Conservation (phyloP, 1,140 invertebrate species). For the Latrodectus geometricus region DNA sequence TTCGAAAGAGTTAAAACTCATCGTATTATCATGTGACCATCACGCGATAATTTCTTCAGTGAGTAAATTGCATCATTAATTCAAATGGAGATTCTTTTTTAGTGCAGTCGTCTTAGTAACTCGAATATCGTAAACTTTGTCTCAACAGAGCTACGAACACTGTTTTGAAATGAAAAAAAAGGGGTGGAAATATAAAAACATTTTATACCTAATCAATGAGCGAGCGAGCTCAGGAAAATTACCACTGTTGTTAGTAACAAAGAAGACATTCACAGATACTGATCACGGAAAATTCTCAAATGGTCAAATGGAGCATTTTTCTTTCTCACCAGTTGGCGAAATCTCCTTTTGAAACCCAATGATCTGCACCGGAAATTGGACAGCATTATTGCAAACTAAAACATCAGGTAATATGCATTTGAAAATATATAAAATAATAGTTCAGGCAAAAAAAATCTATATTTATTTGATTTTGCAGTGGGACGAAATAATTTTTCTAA, state of each 20-base stretch:
- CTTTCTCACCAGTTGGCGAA: not conserved
- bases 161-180: not conserved
- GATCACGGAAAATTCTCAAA: not conserved
- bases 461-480: no score
- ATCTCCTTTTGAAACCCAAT: not conserved
- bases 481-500: no score
- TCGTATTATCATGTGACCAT: no score
- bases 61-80: no score
- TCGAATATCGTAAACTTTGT: not conserved
- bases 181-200: not conserved
- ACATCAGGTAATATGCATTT: not conserved
- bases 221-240: not conserved
- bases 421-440: not conserved
- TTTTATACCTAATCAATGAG: not conserved
- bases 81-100: no score
- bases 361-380: not conserved
- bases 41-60: no score
- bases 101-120: not conserved
- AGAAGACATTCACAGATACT: not conserved
- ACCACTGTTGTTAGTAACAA: not conserved
- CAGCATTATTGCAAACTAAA: not conserved
- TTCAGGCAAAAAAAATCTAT: not conserved
- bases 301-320: not conserved
- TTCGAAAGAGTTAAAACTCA: no score
- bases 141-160: not conserved